Conservation (phyloP, 2,888 invertebrate species). For the Drosophila testacea region DNA sequence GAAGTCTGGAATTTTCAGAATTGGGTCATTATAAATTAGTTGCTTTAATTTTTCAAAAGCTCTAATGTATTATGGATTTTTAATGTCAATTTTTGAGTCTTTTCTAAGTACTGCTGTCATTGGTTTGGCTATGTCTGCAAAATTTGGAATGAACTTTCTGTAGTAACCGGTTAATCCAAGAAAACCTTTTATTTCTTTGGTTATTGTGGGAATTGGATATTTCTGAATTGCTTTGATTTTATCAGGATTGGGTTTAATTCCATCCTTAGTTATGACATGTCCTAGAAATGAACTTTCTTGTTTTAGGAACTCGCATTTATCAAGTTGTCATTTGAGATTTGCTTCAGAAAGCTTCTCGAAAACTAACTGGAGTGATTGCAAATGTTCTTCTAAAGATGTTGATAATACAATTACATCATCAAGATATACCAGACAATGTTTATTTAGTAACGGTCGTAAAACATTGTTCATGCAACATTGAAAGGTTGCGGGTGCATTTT, state of each 20-base stretch:
- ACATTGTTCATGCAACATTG: background rate
- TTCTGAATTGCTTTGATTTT: too few species aligned
- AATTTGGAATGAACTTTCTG: background rate
- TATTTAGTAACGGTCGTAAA: background rate
- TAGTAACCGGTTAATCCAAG: background rate
- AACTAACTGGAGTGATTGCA: background rate
- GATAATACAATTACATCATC: background rate
- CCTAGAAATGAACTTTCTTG: background rate
- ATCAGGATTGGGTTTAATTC: background rate
- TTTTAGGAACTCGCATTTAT: background rate
- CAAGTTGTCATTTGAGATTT: background rate
- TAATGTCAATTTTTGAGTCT: background rate
- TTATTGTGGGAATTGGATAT: too few species aligned
- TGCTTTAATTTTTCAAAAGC: too few species aligned
- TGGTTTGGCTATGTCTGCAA: constrained; percentile 1
- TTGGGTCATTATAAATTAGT: too few species aligned
- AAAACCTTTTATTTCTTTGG: too few species aligned
- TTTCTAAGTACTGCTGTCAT: constrained; percentile 1
- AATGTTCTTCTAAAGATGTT: background rate
- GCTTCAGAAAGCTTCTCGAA: too few species aligned
- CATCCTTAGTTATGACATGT: background rate
- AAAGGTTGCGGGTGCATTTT: too few species aligned
- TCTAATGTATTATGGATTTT: background rate
- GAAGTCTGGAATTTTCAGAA: too few species aligned
- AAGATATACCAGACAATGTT: constrained; percentile 3